Conservation (phyloP, 1,140 invertebrate species). For the Vollenhovia emeryi region DNA sequence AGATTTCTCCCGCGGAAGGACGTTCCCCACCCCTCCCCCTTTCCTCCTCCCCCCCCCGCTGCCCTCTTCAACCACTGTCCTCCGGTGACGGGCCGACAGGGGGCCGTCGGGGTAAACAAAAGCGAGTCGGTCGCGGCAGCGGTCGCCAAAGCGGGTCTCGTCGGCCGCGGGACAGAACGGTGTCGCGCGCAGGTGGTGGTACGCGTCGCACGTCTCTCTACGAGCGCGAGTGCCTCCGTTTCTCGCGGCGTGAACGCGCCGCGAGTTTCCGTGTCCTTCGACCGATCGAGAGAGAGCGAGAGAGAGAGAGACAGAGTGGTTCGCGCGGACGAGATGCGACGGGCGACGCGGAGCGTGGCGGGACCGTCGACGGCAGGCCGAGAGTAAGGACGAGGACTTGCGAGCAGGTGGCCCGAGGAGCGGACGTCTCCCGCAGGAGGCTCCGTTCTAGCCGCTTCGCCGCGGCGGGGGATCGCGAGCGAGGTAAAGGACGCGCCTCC, state of each 20-base stretch:
- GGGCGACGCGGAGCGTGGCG: background rate
- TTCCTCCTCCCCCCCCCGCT: background rate
- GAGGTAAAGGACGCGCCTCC: background rate
- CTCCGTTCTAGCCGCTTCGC: background rate
- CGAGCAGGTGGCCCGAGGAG: background rate
- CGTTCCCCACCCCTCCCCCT: too few relatives aligned
- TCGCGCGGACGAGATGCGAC: background rate
- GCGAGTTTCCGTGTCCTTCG: background rate
- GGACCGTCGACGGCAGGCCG: background rate
- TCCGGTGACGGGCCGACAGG: background rate
- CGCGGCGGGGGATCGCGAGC: background rate
- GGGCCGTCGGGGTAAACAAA: conserved; percentile 36
- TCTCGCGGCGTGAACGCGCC: background rate
- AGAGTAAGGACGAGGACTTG: conserved; percentile 13
- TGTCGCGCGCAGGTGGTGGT: conserved; percentile 22
- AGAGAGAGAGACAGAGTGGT: conserved; percentile 16
- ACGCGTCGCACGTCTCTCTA: background rate
- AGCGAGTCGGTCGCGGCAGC: conserved; percentile 20
- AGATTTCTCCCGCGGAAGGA: background rate
- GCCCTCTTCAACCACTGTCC: too few relatives aligned
- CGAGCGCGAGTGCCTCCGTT: background rate
- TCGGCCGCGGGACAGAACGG: background rate
- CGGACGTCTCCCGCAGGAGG: background rate
- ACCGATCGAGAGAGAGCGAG: background rate
- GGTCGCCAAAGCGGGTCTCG: conserved; percentile 1